phyloP scores from a whole-genome alignment of 2,888 invertebrate species.

The Meganola albula region DNA sequence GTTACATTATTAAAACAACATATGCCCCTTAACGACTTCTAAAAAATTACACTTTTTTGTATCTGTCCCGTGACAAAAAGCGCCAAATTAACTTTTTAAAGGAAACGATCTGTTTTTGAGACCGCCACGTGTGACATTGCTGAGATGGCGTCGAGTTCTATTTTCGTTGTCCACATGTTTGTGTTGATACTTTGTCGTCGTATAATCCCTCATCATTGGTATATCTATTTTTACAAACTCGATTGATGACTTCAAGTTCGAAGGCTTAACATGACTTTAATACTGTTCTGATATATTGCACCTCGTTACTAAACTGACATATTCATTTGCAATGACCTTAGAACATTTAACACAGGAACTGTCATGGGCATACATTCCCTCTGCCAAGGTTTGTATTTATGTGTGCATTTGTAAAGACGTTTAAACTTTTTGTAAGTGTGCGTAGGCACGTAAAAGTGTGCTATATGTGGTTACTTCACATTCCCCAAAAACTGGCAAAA shows the following conservation, averaged over 20 bases:
- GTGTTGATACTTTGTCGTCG: constrained; percentile 71
- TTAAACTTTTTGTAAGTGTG: too few species aligned
- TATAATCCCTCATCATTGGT: constrained; percentile 66
- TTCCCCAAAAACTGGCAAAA: too few species aligned
- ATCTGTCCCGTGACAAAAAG: constrained; percentile 55
- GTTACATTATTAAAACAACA: constrained; percentile 62
- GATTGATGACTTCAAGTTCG: constrained; percentile 60
- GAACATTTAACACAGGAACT: too few species aligned
- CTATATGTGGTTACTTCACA: too few species aligned
- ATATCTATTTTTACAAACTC: constrained; percentile 58
- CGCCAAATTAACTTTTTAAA: constrained; percentile 76
- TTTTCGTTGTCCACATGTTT: constrained; percentile 64
- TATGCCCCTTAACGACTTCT: constrained; percentile 60
- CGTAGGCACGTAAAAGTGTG: too few species aligned
- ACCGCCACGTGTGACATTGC: constrained; percentile 68
- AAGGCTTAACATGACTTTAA: constrained; percentile 63
- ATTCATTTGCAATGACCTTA: too few species aligned
- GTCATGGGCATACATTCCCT: too few species aligned
- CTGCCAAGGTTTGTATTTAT: too few species aligned
- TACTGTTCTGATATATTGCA: constrained; percentile 57
- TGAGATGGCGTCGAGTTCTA: constrained; percentile 54
- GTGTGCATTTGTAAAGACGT: too few species aligned
- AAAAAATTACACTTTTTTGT: constrained; percentile 69
- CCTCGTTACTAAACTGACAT: constrained; percentile 45
- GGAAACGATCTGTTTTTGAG: constrained; percentile 75